Evolutionary conservation across 2,888 invertebrate species (phyloP).

Genomic region (Copidosoma aretas): DNA sequence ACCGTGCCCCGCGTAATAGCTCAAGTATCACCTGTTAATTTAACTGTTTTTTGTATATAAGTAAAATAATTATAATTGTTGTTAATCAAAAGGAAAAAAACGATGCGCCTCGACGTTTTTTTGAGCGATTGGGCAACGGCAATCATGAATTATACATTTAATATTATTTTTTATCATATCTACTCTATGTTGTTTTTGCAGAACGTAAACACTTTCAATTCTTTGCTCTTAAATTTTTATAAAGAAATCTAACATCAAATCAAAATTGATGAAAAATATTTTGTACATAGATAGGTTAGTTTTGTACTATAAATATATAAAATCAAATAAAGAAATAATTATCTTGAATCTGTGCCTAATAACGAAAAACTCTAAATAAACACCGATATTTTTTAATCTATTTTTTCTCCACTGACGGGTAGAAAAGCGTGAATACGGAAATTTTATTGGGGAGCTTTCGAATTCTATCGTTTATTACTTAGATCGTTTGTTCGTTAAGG

Average conservation of each 20-base stretch:
- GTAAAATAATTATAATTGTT: not conserved
- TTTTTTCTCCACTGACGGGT: not conserved
- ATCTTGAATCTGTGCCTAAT: constrained; percentile 39
- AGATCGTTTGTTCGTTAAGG: too few species aligned
- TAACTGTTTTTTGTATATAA: constrained; percentile 32
- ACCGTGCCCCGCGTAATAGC: constrained; percentile 13
- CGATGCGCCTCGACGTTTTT: constrained; percentile 27
- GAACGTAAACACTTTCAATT: constrained; percentile 1
- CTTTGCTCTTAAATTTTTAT: not conserved
- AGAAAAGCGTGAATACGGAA: not conserved
- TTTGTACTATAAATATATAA: constrained; percentile 53
- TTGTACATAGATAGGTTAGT: constrained; percentile 61
- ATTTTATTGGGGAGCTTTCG: too few species aligned
- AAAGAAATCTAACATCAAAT: not conserved
- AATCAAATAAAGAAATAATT: constrained; percentile 13
- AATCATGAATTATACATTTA: not conserved
- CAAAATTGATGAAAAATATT: constrained; percentile 39
- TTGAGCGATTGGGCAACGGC: constrained; percentile 21
- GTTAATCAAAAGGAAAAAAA: constrained; percentile 16
- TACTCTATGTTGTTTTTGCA: too few species aligned
- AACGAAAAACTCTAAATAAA: constrained; percentile 18
- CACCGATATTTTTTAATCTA: constrained; percentile 16
- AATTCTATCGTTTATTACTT: too few species aligned
- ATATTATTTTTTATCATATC: not conserved
- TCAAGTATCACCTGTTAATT: constrained; percentile 17